Evolutionary conservation across 2,888 invertebrate genomes (phyloP).

Genomic region (Pimpla rufipes): DNA sequence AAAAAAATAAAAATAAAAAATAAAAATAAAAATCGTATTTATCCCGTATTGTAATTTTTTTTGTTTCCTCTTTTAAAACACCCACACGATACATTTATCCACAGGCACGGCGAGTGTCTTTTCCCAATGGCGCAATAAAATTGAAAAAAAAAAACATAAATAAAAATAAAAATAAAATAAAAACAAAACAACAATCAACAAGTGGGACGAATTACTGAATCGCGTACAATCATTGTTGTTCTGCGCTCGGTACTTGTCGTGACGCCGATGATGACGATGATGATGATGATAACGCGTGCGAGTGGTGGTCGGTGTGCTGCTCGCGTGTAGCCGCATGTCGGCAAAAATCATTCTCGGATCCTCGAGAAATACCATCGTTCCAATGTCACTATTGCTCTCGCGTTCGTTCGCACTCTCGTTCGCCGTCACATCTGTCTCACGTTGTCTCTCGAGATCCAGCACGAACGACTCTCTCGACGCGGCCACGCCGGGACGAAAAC

Average conservation of each 20-base stretch:
- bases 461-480: constrained; percentile 65
- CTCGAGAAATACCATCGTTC: constrained; percentile 84
- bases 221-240: constrained; percentile 84
- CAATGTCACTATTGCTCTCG: constrained; percentile 58
- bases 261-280: constrained; percentile 72
- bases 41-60: no score
- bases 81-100: no score
- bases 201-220: background rate
- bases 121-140: no score
- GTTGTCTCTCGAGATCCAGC: constrained; percentile 73
- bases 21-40: no score
- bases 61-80: no score
- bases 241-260: constrained; percentile 81
- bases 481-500: background rate
- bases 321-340: constrained; percentile 84
- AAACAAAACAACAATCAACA: no score
- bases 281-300: constrained; percentile 80
- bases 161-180: no score
- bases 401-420: constrained; percentile 68
- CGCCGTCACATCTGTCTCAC: constrained; percentile 75
- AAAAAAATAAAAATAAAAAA: no score
- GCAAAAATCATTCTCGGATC: constrained; percentile 84
- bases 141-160: no score
- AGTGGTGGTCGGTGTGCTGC: constrained; percentile 83
- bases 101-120: no score